These are phyloP conservation scores for Montipora cactus DNA, from an alignment of 64 coral and sea anemone species.

Conservation along the genomic window DNA sequence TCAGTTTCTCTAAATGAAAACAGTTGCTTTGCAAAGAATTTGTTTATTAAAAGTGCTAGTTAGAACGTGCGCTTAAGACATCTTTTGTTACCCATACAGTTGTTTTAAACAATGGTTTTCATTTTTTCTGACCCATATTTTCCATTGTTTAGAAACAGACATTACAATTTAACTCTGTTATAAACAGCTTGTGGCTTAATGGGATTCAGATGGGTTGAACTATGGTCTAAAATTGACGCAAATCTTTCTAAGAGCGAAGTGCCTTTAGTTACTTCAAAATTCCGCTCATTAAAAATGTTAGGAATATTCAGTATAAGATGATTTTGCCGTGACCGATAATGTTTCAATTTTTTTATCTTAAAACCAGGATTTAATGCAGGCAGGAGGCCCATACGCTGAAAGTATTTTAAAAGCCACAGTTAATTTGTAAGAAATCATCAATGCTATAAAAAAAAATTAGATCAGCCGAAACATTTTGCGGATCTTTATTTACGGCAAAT, in stretches of 20 bases:
- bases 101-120: conserved; percentile 35
- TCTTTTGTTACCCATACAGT: conserved; percentile 13
- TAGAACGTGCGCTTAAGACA: neutral
- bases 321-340: conserved; percentile 12
- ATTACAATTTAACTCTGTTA: conserved; percentile 39
- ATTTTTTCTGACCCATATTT: neutral
- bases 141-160: conserved; percentile 18
- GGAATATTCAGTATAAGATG: neutral
- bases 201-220: neutral
- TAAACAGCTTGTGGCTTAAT: conserved; percentile 43
- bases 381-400: conserved; percentile 6
- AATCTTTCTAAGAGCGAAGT: neutral
- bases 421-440: conserved; percentile 23
- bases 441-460: conserved; percentile 5
- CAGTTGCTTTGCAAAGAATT: neutral
- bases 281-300: neutral
- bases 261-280: neutral
- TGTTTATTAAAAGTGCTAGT: conserved; percentile 6
- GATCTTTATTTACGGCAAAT: neutral
- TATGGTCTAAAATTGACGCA: neutral
- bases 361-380: conserved; percentile 6
- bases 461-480: neutral
- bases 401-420: conserved; percentile 43
- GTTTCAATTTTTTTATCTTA: neutral
- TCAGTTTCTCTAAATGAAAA: neutral